These are phyloP conservation scores for Trichomalopsis sarcophagae DNA, from an alignment of 1,140 invertebrate species.

Conservation along the genomic window DNA sequence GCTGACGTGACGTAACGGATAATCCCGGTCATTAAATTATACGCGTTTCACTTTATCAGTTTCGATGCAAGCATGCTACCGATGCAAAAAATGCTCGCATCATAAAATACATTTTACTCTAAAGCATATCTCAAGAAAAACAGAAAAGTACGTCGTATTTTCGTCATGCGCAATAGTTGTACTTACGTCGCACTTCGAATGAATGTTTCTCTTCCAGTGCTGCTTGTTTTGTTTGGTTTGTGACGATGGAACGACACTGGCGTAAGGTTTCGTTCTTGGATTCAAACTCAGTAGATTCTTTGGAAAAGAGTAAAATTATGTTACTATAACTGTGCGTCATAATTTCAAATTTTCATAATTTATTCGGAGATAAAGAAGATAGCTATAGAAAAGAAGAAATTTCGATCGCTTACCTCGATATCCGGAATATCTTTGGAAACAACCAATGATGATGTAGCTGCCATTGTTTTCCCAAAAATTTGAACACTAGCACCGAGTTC, in stretches of 20 bases:
- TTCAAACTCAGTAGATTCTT: conserved; percentile 92
- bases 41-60: no score
- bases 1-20: no score
- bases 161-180: neutral
- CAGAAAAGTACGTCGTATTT: neutral
- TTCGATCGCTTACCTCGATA: conserved; percentile 78
- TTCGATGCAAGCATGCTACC: no score
- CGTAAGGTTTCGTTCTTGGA: conserved; percentile 85
- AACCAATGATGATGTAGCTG: conserved; percentile 50
- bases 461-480: conserved; percentile 51
- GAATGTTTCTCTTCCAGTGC: conserved; percentile 95
- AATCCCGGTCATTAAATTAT: no score
- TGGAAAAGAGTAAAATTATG: conserved; percentile 56
- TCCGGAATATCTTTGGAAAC: conserved; percentile 81
- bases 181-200: conserved; percentile 90
- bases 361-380: conserved; percentile 19
- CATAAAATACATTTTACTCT: no score
- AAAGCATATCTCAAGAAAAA: neutral
- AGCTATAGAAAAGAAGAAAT: conserved; percentile 17
- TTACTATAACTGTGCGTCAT: no score
- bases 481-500: neutral
- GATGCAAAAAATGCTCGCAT: no score
- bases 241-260: conserved; percentile 86
- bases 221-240: conserved; percentile 92
- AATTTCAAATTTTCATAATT: neutral